These are phyloP conservation scores for Microcebus lehilahytsara DNA, from an alignment of 2,113 vertebrate genomes.

Conservation along the genomic window DNA sequence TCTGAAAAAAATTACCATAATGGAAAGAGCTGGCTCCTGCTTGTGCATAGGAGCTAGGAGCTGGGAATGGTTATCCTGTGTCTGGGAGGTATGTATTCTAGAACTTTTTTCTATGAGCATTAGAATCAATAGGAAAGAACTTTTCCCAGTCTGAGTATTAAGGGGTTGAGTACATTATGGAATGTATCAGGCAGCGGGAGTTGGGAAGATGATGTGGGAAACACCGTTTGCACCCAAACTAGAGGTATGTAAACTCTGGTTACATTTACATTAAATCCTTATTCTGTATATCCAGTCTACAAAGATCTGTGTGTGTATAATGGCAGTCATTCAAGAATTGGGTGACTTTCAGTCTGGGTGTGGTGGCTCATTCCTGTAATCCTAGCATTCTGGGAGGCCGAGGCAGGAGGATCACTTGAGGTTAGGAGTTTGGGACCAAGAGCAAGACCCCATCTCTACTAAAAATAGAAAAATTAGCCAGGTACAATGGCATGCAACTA, in stretches of 20 bases:
- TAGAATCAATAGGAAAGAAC: neutral
- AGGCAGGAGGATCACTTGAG: no score
- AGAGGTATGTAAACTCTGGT: neutral
- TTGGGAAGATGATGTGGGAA: neutral
- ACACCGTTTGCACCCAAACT: neutral
- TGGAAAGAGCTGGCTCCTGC: neutral
- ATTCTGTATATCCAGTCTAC: neutral
- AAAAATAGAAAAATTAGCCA: no score
- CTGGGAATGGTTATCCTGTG: neutral
- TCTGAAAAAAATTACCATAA: neutral
- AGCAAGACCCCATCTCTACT: no score
- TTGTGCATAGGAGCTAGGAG: neutral
- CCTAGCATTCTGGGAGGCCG: no score
- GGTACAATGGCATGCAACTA: no score
- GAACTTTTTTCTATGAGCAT: neutral
- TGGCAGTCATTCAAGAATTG: neutral
- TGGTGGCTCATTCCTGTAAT: no score
- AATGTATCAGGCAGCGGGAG: neutral
- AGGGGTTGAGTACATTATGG: neutral
- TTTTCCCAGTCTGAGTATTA: neutral
- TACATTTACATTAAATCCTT: neutral
- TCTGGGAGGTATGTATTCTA: neutral
- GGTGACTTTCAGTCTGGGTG: neutral
- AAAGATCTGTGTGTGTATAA: neutral
- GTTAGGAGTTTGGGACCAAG: no score